Percentiles rank a stretch among this genome's conserved stretches.
Conservation (phyloP, 2,113 vertebrate genomes). For the Trichomycterus rosablanca region DNA sequence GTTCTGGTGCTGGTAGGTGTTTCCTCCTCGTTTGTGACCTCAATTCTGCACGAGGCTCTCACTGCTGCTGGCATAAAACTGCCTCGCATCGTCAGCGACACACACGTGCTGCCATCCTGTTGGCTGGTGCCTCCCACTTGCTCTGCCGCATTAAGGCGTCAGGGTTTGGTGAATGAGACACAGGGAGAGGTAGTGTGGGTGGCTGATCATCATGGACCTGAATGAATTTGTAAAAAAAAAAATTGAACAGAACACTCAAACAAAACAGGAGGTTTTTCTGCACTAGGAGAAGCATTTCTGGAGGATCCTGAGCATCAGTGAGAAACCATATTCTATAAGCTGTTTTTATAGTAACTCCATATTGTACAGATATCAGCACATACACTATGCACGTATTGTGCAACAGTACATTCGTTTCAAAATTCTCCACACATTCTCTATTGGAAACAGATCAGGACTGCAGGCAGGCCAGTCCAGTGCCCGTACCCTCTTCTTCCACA, state of each 20-base stretch:
- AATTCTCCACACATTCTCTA: too few relatives aligned
- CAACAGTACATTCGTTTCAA: too few relatives aligned
- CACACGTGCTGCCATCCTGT: slow-evolving; percentile 56
- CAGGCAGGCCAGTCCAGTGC: too few relatives aligned
- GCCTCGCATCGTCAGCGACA: slow-evolving; percentile 68
- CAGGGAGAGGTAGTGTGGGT: slow-evolving; percentile 8
- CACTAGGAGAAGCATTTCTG: slow-evolving; percentile 58
- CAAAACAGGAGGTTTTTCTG: not conserved
- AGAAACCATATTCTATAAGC: slow-evolving; percentile 71
- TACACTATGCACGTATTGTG: slow-evolving; percentile 16
- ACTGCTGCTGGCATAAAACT: slow-evolving; percentile 68
- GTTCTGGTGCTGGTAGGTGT: too few relatives aligned
- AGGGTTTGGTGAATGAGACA: slow-evolving; percentile 15
- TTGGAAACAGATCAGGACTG: too few relatives aligned
- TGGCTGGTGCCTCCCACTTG: slow-evolving; percentile 55
- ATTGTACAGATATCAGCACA: slow-evolving; percentile 23
- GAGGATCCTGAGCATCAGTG: slow-evolving; percentile 56
- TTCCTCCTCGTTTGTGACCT: slow-evolving; percentile 62
- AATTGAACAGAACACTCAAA: not conserved
- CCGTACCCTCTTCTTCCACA: too few relatives aligned
- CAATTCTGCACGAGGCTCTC: slow-evolving; percentile 70
- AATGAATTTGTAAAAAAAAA: slow-evolving; percentile 12
- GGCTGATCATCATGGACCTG: slow-evolving; percentile 4
- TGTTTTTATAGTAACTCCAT: slow-evolving; percentile 73
- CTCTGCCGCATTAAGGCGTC: slow-evolving; percentile 26